Conservation (phyloP, 2,797 vertebrate genomes). For the Acanthurus leucopareius region DNA sequence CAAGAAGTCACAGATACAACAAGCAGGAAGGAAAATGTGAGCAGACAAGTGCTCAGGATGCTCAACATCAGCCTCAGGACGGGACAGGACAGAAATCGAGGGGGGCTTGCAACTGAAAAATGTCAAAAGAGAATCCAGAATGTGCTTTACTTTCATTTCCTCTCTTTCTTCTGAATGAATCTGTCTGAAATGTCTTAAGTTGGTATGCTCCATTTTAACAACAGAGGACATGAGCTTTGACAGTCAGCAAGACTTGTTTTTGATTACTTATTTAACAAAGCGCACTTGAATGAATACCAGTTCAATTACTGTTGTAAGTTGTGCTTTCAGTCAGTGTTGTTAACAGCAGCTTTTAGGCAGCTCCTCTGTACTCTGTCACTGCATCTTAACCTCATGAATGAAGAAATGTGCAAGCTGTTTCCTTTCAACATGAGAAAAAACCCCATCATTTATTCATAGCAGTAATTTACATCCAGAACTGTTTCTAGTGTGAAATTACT, state of each 20-base stretch:
- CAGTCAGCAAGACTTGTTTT: not conserved
- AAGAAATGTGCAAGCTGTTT: not conserved
- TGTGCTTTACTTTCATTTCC: not conserved
- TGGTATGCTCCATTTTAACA: not conserved
- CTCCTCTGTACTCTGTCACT: not conserved
- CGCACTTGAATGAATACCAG: not conserved
- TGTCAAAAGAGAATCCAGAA: not conserved
- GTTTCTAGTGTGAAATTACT: not conserved
- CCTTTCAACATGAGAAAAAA: not conserved
- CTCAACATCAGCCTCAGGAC: not conserved
- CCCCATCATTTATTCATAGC: not conserved
- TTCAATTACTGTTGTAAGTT: not conserved
- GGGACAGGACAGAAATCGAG: not conserved
- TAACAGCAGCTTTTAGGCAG: not conserved
- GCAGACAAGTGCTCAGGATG: not conserved
- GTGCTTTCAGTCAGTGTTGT: not conserved
- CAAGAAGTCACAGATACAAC: not conserved
- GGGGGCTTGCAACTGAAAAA: not conserved
- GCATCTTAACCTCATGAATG: not conserved
- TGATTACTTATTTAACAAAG: not conserved
- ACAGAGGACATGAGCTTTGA: not conserved
- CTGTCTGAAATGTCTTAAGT: not conserved
- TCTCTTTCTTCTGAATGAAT: no score
- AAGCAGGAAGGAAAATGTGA: not conserved
- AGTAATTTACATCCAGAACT: constrained; percentile 5